Base-by-base conservation (phyloP, 1,140 invertebrate genomes). In the Cepaea nemoralis region DNA sequence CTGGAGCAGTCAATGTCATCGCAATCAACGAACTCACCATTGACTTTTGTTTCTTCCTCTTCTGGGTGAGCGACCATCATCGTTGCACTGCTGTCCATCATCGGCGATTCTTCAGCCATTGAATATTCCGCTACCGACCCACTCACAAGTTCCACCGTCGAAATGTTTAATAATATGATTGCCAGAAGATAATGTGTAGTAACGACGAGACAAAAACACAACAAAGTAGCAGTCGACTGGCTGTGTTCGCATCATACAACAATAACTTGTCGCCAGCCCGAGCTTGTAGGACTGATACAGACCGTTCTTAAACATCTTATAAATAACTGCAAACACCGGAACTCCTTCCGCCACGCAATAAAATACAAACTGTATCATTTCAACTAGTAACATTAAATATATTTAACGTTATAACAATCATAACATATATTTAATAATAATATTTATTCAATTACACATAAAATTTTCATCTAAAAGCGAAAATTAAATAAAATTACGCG, bases 71-170 rank as follows among this genome's bases (percentile, higher is more conserved):
- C 48, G 0, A 69, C 5, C n/a, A 45, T 63, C 24, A n/a, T n/a
- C n/a, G n/a, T n/a, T n/a, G n/a, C n/a, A n/a, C 66, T 39, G 6
- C 37, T 69, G 31, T 33, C 24, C 31, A 48, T n/a, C n/a, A n/a
- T 78, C 2, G 35, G 31, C 42, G 55, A 45, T 69, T n/a, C n/a
- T n/a, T 80, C 78, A 80, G 78, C 78, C 78, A 80, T 80, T 80
- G 78, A 80, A 80, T 71, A 80, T 48, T 71, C 69, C 78, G 48
- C 78, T 80, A 73, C 66, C 69, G 31, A 71, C 40, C 19, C 48
- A 80, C 40, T 73, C 40, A 39, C 42, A 40, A 42, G 78, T 80
- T 80, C 78, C 78, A 22, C 78, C 78, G 78, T 80, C 78, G 31
- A 80, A 80, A 73, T 55, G 67, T 73, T 59, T 80, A 67, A n/a